Percentiles rank a stretch among this genome's conserved stretches.
These are phyloP conservation scores for Neolamprologus sp. DNA, from an alignment of 2,113 vertebrate species.

Conservation along the genomic window DNA sequence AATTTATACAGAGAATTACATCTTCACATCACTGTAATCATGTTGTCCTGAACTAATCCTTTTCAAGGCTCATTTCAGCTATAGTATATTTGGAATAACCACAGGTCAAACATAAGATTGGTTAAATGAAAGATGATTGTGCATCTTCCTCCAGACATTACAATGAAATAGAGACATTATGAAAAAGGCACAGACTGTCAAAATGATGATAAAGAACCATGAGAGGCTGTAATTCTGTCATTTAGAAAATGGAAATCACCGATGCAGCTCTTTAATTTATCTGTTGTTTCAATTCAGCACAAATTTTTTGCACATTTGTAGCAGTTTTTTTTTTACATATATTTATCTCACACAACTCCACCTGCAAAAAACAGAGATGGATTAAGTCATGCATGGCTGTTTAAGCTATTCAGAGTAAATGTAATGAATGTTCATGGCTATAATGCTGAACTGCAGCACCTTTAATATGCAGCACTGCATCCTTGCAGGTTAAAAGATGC, in stretches of 20 bases:
- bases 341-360: slow-evolving; percentile 62
- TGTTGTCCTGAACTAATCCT: neutral
- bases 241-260: slow-evolving; percentile 65
- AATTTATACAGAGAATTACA: neutral
- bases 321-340: slow-evolving; percentile 40
- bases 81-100: neutral
- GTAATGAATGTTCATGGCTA: slow-evolving; percentile 73
- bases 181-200: slow-evolving; percentile 21
- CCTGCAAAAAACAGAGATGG: slow-evolving; percentile 68
- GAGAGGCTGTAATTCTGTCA: slow-evolving; percentile 60
- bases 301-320: slow-evolving; percentile 62
- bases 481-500: neutral
- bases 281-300: slow-evolving; percentile 72
- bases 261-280: slow-evolving; percentile 72
- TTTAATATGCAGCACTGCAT: slow-evolving; percentile 49
- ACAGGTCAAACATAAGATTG: slow-evolving; percentile 21
- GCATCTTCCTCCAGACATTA: slow-evolving; percentile 22
- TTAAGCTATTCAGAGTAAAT: slow-evolving; percentile 64
- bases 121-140: slow-evolving; percentile 46
- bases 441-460: slow-evolving; percentile 67
- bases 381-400: slow-evolving; percentile 76
- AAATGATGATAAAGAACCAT: slow-evolving; percentile 61
- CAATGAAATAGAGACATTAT: slow-evolving; percentile 26
- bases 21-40: neutral
- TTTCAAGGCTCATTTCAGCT: slow-evolving; percentile 2